These are phyloP conservation scores for Rhodophaea formosa DNA, from an alignment of 2,888 invertebrate genomes.

Conservation along the genomic window DNA sequence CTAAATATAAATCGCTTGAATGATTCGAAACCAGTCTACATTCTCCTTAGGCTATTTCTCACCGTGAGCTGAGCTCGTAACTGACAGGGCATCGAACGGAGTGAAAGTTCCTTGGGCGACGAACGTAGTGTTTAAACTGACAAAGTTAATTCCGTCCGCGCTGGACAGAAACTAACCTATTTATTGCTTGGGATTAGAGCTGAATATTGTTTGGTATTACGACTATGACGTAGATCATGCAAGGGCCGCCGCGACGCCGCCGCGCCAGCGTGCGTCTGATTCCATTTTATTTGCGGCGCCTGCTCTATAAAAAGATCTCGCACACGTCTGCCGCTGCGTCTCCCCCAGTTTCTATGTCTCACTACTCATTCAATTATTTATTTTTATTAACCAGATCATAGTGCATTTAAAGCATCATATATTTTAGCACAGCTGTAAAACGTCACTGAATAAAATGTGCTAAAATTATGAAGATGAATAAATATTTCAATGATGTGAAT, in stretches of 20 bases:
- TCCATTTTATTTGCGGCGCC: slow-evolving; percentile 63
- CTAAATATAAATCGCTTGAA: slow-evolving; percentile 22
- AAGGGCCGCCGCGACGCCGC: slow-evolving; percentile 29
- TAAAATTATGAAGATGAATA: neutral
- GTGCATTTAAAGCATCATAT: neutral
- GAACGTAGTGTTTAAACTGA: slow-evolving; percentile 11
- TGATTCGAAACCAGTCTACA: slow-evolving; percentile 39
- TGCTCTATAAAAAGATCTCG: slow-evolving; percentile 64
- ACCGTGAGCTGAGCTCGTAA: slow-evolving; percentile 33
- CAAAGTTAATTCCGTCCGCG: slow-evolving; percentile 17
- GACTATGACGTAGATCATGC: neutral
- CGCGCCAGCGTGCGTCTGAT: slow-evolving; percentile 47
- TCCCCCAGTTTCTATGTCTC: slow-evolving; percentile 38
- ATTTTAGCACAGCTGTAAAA: neutral
- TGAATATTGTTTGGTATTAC: slow-evolving; percentile 13
- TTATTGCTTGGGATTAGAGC: slow-evolving; percentile 5
- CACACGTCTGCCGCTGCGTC: slow-evolving; percentile 60
- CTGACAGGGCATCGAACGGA: slow-evolving; percentile 48
- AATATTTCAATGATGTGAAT: neutral
- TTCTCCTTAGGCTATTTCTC: slow-evolving; percentile 40
- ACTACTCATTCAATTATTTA: neutral
- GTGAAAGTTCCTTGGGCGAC: slow-evolving; percentile 47
- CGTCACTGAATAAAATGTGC: neutral
- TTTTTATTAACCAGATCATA: neutral
- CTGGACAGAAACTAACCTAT: slow-evolving; percentile 1